Evolutionary conservation across 2,113 vertebrate genomes (phyloP).

Genomic region (Hippolais icterina): DNA sequence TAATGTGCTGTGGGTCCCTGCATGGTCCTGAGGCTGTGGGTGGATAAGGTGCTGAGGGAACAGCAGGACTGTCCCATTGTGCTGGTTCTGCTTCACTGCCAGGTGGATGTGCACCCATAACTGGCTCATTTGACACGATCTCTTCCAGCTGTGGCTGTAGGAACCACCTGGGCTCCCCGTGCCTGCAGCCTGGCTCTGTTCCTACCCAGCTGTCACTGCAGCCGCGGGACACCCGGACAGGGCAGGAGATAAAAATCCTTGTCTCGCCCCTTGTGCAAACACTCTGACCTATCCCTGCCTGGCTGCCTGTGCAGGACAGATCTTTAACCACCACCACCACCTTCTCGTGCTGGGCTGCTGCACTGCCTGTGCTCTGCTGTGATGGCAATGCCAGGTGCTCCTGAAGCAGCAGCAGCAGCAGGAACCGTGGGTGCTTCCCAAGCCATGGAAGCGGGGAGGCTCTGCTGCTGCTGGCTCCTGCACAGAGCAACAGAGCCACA

Average conservation of each 20-base stretch:
- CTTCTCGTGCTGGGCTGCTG: background rate
- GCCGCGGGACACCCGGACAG: background rate
- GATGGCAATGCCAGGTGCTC: background rate
- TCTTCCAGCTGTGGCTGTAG: background rate
- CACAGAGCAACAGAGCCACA: background rate
- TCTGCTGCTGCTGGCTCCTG: background rate
- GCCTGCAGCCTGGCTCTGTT: background rate
- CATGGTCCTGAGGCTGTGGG: rapidly evolving
- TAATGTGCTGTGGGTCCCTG: background rate
- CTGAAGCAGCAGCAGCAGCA: rapidly evolving
- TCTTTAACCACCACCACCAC: background rate
- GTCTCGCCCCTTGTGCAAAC: background rate
- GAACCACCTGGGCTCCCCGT: rapidly evolving
- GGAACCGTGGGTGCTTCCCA: background rate
- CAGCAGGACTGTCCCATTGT: background rate
- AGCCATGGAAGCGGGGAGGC: rapidly evolving
- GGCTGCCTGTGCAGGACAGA: background rate
- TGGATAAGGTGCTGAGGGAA: background rate
- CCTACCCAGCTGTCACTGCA: background rate
- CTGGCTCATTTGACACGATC: background rate
- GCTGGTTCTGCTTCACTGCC: background rate
- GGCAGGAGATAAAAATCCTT: background rate
- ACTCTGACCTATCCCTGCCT: background rate
- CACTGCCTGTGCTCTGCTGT: background rate
- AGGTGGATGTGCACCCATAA: background rate